A percentile compares a stretch with the other conserved stretches of the same genome.
These are phyloP conservation scores for Siphamia tubifer DNA, from an alignment of 2,113 vertebrate genomes.

Conservation along the genomic window DNA sequence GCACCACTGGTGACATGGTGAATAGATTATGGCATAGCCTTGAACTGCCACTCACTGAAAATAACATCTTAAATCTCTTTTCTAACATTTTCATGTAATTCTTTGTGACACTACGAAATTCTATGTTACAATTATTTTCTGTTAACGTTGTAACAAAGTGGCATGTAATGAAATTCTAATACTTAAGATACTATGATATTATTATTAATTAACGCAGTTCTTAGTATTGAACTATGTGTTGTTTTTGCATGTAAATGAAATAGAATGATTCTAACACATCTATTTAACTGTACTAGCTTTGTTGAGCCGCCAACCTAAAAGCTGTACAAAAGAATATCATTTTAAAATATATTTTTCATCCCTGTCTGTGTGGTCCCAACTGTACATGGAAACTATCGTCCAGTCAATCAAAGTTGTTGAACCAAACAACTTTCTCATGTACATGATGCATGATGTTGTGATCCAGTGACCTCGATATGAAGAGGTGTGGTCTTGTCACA, in stretches of 20 bases:
- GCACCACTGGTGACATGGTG: not conserved
- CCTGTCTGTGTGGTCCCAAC: conserved; percentile 90
- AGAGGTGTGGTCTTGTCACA: conserved; percentile 34
- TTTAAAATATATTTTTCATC: conserved; percentile 94
- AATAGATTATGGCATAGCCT: not conserved
- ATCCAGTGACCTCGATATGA: conserved; percentile 65
- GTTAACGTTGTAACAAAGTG: not conserved
- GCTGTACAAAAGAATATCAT: conserved; percentile 90
- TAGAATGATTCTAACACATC: not conserved
- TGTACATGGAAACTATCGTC: conserved; percentile 94
- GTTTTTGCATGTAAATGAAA: conserved; percentile 21
- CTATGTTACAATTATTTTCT: not conserved
- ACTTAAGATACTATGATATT: not conserved
- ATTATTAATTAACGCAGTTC: not conserved
- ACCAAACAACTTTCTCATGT: conserved; percentile 90
- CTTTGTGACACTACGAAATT: not conserved
- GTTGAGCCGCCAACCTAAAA: not conserved
- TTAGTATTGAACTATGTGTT: not conserved
- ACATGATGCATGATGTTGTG: conserved; percentile 90
- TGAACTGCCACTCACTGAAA: not conserved
- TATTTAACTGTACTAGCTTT: not conserved
- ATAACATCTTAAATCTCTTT: not conserved
- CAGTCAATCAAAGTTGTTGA: conserved; percentile 86
- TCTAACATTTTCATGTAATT: not conserved
- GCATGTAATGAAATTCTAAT: not conserved